These are phyloP conservation scores for Lasioglossum villosulum DNA, from an alignment of 2,888 invertebrate species.

Conservation along the genomic window DNA sequence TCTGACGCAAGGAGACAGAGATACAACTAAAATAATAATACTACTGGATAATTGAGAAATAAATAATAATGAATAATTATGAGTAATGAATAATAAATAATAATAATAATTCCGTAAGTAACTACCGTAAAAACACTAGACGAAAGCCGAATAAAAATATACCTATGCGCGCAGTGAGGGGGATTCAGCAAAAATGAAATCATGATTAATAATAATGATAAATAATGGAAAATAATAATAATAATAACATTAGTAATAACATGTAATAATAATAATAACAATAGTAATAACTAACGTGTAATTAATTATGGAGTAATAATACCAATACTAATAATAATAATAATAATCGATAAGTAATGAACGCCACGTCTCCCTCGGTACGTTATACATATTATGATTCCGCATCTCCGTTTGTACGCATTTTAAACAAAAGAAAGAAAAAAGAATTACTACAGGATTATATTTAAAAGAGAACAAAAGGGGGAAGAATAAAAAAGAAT, in stretches of 20 bases:
- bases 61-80: conserved; percentile 62
- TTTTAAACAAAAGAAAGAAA: conserved; percentile 69
- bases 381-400: conserved; percentile 77
- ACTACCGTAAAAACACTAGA: conserved; percentile 45
- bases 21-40: conserved; percentile 48
- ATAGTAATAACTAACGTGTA: conserved; percentile 48
- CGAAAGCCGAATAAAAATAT: conserved; percentile 50
- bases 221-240: conserved; percentile 53
- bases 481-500: not conserved
- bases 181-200: conserved; percentile 50
- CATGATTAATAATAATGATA: conserved; percentile 48
- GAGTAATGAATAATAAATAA: conserved; percentile 39
- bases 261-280: conserved; percentile 40
- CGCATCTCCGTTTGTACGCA: conserved; percentile 80
- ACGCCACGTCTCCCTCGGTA: conserved; percentile 71
- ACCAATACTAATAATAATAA: conserved; percentile 53
- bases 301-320: conserved; percentile 54
- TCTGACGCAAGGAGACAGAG: conserved; percentile 65
- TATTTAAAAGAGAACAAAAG: conserved; percentile 53
- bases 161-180: conserved; percentile 43
- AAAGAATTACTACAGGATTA: conserved; percentile 69
- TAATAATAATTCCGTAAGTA: conserved; percentile 39
- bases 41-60: conserved; percentile 24
- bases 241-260: conserved; percentile 39
- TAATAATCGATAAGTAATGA: conserved; percentile 65